Conservation (phyloP, 2,797 vertebrate genomes). For the Rhadinocentrus ornatus region DNA sequence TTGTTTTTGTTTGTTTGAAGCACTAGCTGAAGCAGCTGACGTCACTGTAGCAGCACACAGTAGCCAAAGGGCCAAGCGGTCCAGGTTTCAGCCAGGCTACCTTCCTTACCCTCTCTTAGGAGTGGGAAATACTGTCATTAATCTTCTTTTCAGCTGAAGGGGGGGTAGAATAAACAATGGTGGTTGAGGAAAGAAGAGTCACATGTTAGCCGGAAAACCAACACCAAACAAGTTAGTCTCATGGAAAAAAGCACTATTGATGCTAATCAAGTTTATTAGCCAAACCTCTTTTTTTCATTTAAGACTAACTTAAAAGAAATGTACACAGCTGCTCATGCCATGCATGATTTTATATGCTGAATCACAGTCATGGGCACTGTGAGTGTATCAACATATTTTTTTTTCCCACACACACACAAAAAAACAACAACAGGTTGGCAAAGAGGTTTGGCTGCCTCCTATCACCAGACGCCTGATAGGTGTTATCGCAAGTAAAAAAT, state of each 20-base stretch:
- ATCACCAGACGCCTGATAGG: conserved; percentile 63
- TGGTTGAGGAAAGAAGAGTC: conserved; percentile 76
- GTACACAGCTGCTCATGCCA: conserved; percentile 49
- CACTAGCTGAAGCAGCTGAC: conserved; percentile 78
- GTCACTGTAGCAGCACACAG: conserved; percentile 75
- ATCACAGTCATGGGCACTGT: conserved; percentile 19
- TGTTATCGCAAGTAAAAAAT: conserved; percentile 46
- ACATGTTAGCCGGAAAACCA: conserved; percentile 79
- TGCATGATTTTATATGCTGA: conserved; percentile 45
- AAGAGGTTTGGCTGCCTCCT: conserved; percentile 80
- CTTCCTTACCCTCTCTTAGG: conserved; percentile 84
- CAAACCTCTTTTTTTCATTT: conserved; percentile 74
- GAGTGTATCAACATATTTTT: conserved; percentile 51
- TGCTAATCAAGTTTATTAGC: conserved; percentile 50
- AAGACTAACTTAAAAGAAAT: conserved; percentile 22
- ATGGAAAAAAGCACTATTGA: conserved; percentile 55
- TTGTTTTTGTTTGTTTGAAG: conserved; percentile 45
- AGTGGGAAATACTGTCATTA: conserved; percentile 83
- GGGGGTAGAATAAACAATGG: conserved; percentile 72
- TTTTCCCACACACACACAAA: conserved; percentile 21
- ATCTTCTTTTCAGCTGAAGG: conserved; percentile 83
- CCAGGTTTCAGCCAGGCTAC: conserved; percentile 67
- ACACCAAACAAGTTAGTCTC: conserved; percentile 76
- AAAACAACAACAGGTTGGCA: conserved; percentile 56
- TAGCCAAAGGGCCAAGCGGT: conserved; percentile 73